These are phyloP conservation scores for Atherinomorus stipes DNA, from an alignment of 2,113 vertebrate genomes.

Conservation along the genomic window DNA sequence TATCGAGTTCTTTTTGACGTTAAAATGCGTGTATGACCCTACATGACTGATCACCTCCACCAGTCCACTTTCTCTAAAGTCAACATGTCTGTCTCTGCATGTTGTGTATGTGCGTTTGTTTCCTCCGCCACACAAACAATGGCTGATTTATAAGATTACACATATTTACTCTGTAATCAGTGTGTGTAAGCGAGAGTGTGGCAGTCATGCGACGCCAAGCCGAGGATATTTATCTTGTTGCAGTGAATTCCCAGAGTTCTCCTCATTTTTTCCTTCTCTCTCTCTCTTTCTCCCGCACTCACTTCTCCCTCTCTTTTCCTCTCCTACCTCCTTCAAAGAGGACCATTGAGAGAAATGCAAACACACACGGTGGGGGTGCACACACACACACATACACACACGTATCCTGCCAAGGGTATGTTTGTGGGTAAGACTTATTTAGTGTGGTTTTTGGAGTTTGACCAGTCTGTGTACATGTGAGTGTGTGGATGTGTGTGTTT, in stretches of 20 bases:
- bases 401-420: slow-evolving; percentile 42
- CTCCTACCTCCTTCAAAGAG: slow-evolving; percentile 72
- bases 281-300: slow-evolving; percentile 27
- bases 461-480: slow-evolving; percentile 33
- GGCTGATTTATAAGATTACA: slow-evolving; percentile 79
- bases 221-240: slow-evolving; percentile 82
- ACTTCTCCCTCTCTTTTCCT: slow-evolving; percentile 35
- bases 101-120: slow-evolving; percentile 33
- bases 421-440: slow-evolving; percentile 55
- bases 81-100: slow-evolving; percentile 62
- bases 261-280: slow-evolving; percentile 39
- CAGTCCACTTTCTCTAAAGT: slow-evolving; percentile 71
- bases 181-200: slow-evolving; percentile 35
- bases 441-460: slow-evolving; percentile 50
- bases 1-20: slow-evolving; percentile 4
- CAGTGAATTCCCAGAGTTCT: slow-evolving; percentile 76
- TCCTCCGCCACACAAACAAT: slow-evolving; percentile 71
- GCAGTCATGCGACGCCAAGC: slow-evolving; percentile 66
- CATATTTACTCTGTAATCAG: slow-evolving; percentile 79
- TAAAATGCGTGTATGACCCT: slow-evolving; percentile 4
- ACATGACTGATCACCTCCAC: slow-evolving; percentile 65
- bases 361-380: slow-evolving; percentile 62
- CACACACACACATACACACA: slow-evolving; percentile 23
- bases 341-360: slow-evolving; percentile 82
- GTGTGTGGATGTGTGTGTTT: slow-evolving; percentile 23